Conservation (phyloP, 2,888 invertebrate genomes). For the Tryphoninae sp. region DNA sequence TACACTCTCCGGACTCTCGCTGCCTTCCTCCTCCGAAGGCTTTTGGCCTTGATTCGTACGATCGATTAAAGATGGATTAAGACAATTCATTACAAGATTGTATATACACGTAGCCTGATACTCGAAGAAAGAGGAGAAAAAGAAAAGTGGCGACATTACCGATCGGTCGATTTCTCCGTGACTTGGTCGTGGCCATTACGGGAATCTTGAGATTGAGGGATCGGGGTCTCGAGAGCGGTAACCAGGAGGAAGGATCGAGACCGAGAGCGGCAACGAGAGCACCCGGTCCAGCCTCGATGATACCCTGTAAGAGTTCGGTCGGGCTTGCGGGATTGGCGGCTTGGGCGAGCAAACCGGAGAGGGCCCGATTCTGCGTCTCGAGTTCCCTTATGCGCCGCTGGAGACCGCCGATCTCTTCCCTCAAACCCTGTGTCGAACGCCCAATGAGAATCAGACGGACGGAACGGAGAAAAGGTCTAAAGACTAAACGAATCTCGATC, state of each 20-base stretch:
- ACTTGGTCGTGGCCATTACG: conserved; percentile 82
- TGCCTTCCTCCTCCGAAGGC: conserved; percentile 87
- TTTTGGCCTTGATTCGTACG: conserved; percentile 78
- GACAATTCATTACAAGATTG: too few species aligned
- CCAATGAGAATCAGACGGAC: neutral
- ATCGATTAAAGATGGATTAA: neutral
- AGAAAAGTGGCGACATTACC: conserved; percentile 71
- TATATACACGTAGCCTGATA: too few species aligned
- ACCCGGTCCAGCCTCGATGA: conserved; percentile 78
- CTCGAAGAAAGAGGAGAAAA: neutral
- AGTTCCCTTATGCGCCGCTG: conserved; percentile 89
- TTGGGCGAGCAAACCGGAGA: conserved; percentile 87
- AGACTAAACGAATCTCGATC: neutral
- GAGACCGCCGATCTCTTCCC: conserved; percentile 89
- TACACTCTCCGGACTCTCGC: conserved; percentile 89
- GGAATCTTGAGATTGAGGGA: conserved; percentile 88
- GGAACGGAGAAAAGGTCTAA: too few species aligned
- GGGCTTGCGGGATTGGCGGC: conserved; percentile 83
- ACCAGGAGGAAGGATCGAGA: conserved; percentile 87
- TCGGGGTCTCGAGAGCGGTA: conserved; percentile 86
- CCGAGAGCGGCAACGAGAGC: conserved; percentile 83
- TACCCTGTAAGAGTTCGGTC: conserved; percentile 75
- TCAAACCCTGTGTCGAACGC: conserved; percentile 85
- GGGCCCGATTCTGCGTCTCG: conserved; percentile 89
- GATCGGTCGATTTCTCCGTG: conserved; percentile 81